Conservation (phyloP, 2,797 vertebrate genomes). For the Hippopotamyrus pictus region DNA sequence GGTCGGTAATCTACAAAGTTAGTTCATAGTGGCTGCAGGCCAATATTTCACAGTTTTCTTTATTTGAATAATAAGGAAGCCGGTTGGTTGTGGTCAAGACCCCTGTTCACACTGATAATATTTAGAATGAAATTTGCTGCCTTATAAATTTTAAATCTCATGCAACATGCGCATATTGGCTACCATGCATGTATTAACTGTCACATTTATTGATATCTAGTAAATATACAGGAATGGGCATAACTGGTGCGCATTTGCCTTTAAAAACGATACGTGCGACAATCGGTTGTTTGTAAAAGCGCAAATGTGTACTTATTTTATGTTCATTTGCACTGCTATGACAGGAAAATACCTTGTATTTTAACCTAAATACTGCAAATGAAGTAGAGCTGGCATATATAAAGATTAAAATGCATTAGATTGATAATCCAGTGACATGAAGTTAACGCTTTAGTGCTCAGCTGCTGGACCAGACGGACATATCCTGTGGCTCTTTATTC, state of each 20-base stretch:
- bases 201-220: not conserved
- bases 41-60: slow-evolving; percentile 25
- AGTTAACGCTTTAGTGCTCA: not conserved
- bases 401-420: not conserved
- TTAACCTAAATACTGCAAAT: not conserved
- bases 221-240: not conserved
- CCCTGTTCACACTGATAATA: not conserved
- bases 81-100: slow-evolving; percentile 29
- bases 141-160: not conserved
- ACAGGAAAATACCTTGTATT: not conserved
- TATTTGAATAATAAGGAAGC: slow-evolving; percentile 35
- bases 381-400: not conserved
- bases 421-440: not conserved
- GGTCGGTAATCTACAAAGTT: slow-evolving; percentile 22
- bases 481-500: not conserved
- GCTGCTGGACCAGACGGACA: not conserved
- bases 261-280: too few relatives aligned
- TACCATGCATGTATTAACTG: not conserved
- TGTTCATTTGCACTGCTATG: not conserved
- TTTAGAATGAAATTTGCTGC: not conserved
- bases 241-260: not conserved
- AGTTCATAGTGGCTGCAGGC: slow-evolving; percentile 12
- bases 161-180: not conserved
- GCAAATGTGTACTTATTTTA: too few relatives aligned
- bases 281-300: too few relatives aligned